A percentile compares a stretch with the other conserved stretches of the same genome.
Evolutionary conservation across 2,888 invertebrate species (phyloP).

Genomic region (Zaprionus obscuricornis): DNA sequence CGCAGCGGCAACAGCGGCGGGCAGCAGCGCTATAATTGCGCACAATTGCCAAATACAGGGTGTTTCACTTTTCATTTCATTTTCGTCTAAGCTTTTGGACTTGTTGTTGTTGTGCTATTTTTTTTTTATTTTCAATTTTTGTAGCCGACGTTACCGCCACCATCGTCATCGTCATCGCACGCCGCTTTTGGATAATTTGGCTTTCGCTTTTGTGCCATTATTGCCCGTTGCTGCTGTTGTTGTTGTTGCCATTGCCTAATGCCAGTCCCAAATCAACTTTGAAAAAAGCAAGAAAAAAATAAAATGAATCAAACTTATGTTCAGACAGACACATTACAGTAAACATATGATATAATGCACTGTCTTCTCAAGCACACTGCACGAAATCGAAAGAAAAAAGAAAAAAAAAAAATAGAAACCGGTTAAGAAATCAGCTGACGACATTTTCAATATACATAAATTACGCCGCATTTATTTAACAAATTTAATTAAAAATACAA

Average conservation of each 20-base stretch:
- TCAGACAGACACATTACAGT: constrained; percentile 36
- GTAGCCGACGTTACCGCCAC: constrained; percentile 22
- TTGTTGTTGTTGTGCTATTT: constrained; percentile 51
- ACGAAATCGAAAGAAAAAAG: no score
- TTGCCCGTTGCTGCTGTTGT: constrained; percentile 18
- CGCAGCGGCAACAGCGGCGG: constrained; percentile 37
- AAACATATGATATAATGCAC: constrained; percentile 16
- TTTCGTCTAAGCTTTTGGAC: constrained; percentile 24
- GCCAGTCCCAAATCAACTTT: constrained; percentile 53
- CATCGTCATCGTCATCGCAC: constrained; percentile 56
- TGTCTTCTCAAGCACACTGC: no score
- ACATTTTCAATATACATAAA: no score
- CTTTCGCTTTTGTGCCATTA: constrained; percentile 75
- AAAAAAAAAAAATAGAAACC: no score
- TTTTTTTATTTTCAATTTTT: constrained; percentile 35
- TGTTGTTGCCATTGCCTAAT: constrained; percentile 61
- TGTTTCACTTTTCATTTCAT: constrained; percentile 51
- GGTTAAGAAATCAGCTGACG: no score
- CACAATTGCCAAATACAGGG: constrained; percentile 73
- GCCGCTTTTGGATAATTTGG: constrained; percentile 74
- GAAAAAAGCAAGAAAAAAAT: no score
- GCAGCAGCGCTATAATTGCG: constrained; percentile 56
- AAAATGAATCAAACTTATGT: constrained; percentile 70
- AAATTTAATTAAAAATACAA: no score
- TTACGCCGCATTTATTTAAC: no score